Conservation (phyloP, 2,113 vertebrate species). For the Petrocephalus microphthalmus region DNA sequence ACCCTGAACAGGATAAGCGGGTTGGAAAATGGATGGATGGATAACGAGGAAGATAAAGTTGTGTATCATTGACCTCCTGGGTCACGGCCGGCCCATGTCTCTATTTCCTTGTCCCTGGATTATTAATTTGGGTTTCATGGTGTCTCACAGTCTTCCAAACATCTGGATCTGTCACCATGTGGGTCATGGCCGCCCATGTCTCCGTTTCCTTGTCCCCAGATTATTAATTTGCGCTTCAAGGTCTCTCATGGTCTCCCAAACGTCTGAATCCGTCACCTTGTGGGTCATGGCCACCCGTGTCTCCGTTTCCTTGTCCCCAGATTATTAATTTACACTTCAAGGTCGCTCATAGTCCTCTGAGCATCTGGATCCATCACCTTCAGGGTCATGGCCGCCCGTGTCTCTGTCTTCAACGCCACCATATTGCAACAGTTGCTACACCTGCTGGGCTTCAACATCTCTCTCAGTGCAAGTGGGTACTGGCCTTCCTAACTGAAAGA, state of each 20-base stretch:
- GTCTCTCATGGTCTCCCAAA: not conserved
- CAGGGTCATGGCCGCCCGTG: too few species aligned
- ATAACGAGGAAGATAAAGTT: not conserved
- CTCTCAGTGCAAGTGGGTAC: not conserved
- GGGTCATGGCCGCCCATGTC: not conserved
- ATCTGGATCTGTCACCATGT: slow-evolving; percentile 1
- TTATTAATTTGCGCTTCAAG: too few species aligned
- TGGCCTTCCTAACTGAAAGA: not conserved
- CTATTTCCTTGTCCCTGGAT: not conserved
- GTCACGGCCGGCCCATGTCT: not conserved
- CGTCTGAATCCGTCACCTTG: not conserved
- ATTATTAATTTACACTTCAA: not conserved
- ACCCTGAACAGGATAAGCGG: too few species aligned
- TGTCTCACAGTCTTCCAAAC: not conserved
- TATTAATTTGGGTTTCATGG: slow-evolving; percentile 17
- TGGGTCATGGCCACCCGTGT: not conserved
- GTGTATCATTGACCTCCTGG: not conserved
- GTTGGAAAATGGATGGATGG: too few species aligned
- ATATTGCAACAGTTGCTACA: not conserved
- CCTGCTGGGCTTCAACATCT: not conserved
- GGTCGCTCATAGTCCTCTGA: not conserved
- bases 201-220: not conserved
- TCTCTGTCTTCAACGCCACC: not conserved
- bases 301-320: not conserved
- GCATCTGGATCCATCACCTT: not conserved